A percentile compares a stretch with the other conserved stretches of the same genome.
Conservation (phyloP, 2,888 invertebrate species). For the Isoperla grammatica region DNA sequence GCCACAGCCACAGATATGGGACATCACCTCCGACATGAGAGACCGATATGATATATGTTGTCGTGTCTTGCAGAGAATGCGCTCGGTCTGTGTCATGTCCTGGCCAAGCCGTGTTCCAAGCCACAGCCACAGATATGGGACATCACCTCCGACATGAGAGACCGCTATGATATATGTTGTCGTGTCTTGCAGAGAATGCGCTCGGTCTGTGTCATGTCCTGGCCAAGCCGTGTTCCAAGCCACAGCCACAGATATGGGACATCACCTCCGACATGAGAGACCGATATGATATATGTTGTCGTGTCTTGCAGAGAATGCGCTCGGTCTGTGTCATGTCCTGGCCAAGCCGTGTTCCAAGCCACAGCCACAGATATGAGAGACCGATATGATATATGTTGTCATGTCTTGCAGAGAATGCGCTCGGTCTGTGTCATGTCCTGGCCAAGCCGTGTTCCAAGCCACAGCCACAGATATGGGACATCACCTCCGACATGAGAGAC, state of each 20-base stretch:
- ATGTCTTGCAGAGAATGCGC: constrained; percentile 79
- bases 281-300: constrained; percentile 93
- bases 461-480: constrained; percentile 94
- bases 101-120: constrained; percentile 89
- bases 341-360: too few relatives aligned
- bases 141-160: constrained; percentile 86
- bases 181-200: constrained; percentile 79
- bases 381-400: too few relatives aligned
- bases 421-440: constrained; percentile 90
- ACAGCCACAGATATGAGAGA: too few relatives aligned
- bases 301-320: constrained; percentile 79
- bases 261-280: constrained; percentile 89
- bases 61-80: constrained; percentile 79
- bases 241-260: constrained; percentile 96
- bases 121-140: constrained; percentile 97
- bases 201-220: constrained; percentile 92
- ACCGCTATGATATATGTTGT: constrained; percentile 95
- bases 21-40: constrained; percentile 86
- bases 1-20: constrained; percentile 95
- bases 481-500: constrained; percentile 89
- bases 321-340: too few relatives aligned
- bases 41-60: constrained; percentile 97
- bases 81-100: constrained; percentile 88
- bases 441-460: constrained; percentile 92
- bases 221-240: constrained; percentile 88